phyloP scores from a whole-genome alignment of 2,888 invertebrate species.

The Ennomos quercinarius region DNA sequence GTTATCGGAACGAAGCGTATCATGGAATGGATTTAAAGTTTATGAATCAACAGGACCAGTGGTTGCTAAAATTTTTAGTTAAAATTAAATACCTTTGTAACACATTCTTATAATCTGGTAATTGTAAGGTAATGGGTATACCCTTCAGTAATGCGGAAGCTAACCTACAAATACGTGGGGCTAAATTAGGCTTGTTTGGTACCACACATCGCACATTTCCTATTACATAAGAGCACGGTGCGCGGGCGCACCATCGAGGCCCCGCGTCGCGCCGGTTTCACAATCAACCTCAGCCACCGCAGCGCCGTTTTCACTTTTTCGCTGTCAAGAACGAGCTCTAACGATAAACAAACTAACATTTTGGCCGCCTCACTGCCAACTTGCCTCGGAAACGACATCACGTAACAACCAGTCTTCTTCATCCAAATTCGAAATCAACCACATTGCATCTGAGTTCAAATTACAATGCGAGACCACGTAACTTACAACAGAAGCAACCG shows the following conservation, averaged over 20 bases:
- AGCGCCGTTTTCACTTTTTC: conserved; percentile 84
- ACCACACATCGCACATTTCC: conserved; percentile 59
- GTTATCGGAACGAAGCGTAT: no score
- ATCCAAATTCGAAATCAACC: conserved; percentile 56
- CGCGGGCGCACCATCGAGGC: conserved; percentile 61
- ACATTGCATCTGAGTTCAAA: conserved; percentile 59
- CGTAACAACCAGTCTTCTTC: conserved; percentile 49
- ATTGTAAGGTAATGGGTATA: conserved; percentile 9
- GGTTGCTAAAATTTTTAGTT: no score
- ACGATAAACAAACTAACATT: conserved; percentile 85
- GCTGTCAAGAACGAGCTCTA: conserved; percentile 84
- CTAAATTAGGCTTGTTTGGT: conserved; percentile 46
- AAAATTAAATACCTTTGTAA: no score
- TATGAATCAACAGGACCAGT: no score
- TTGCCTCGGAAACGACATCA: conserved; percentile 47
- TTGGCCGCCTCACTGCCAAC: conserved; percentile 77
- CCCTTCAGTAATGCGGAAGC: conserved; percentile 41
- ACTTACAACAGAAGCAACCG: conserved; percentile 58
- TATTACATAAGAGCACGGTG: conserved; percentile 65
- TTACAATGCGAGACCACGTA: conserved; percentile 52
- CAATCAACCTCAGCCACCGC: conserved; percentile 75
- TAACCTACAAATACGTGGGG: conserved; percentile 38
- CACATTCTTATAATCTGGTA: conserved; percentile 27
- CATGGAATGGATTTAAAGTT: no score
- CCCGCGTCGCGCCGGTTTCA: conserved; percentile 75